Evolutionary conservation across 2,113 vertebrate genomes (phyloP), one percentile per base, ranked within the genome.

Genomic region (Chlorodrepanis virens): DNA sequence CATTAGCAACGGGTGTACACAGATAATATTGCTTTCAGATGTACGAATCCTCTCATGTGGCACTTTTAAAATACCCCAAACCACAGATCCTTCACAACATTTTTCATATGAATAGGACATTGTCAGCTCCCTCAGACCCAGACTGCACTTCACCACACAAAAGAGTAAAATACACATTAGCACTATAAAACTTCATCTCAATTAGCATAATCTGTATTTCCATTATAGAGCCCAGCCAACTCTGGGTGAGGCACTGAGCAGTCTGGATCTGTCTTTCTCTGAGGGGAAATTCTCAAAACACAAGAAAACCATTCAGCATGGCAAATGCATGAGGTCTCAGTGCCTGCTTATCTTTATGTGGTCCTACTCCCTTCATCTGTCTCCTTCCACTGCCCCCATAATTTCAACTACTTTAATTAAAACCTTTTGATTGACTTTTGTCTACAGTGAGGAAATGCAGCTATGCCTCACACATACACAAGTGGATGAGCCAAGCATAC

Each of bases 181-280:
- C 95, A 94, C 94, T 64, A 95, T 81, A 96, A 95, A 96, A 96
- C 90, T 71, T 86, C 31, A 29, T 70, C 79, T 68, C 75, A 81
- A 93, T 96, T 96, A 96, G 83, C 93, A 97, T 93, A 96, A 96
- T 92, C 88, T 95, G 59, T 96, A 93, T 94, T 97, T 94, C 92
- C 92, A 94, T 93, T 81, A 95, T 78, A 95, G 92, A 93, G 72
- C 75, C 68, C 56, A 40, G 35, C 27, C 78, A 91, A 0, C 54
- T 27, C 57, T 0, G 27, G 54, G 64, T 75, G 90, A 92, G 53
- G n/a, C 35, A 90, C 78, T 56, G 79, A 86, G 82, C 33, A 14
- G 37, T 80, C 49, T 68, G 79, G 64, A 64, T 60, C 45, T 45
- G 63, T 49, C 49, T 83, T 89, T 88, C 60, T 88, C 63, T 49